Percentiles rank a stretch among this genome's conserved stretches.
Conservation (phyloP, 2,113 vertebrate genomes). For the Callaeas wilsoni region DNA sequence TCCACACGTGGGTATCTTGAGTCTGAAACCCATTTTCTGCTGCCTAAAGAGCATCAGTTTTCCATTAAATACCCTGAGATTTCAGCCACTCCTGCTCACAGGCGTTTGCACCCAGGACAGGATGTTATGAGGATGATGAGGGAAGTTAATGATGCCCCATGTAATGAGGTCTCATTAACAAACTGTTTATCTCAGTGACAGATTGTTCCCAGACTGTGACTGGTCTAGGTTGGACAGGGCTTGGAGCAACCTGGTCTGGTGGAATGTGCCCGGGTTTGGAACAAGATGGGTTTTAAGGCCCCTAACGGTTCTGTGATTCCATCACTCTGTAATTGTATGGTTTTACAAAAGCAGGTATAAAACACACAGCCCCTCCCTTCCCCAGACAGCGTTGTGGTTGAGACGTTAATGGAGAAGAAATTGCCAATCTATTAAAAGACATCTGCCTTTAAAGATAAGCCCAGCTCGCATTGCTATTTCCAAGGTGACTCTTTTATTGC, state of each 20-base stretch:
- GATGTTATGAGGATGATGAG: not conserved
- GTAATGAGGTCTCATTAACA: slow-evolving; percentile 8
- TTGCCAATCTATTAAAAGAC: not conserved
- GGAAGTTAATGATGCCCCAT: not conserved
- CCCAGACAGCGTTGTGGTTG: fast-evolving
- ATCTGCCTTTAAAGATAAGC: not conserved
- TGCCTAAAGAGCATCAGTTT: not conserved
- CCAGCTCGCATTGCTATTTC: fast-evolving
- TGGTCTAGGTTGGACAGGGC: not conserved
- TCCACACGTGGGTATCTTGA: not conserved
- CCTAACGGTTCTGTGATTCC: no score
- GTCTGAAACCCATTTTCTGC: not conserved
- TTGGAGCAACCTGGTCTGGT: not conserved
- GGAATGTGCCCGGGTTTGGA: not conserved
- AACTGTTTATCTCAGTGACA: not conserved
- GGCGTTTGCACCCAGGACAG: not conserved
- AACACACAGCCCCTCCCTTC: not conserved
- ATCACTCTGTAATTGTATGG: no score
- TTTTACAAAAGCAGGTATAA: not conserved
- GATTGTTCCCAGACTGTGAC: not conserved
- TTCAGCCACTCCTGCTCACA: not conserved
- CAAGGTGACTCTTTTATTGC: not conserved
- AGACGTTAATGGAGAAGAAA: not conserved
- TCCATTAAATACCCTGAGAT: not conserved
- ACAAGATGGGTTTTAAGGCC: not conserved